phyloP scores from a whole-genome alignment of 2,113 vertebrate genomes.

The Rafetus swinhoei region DNA sequence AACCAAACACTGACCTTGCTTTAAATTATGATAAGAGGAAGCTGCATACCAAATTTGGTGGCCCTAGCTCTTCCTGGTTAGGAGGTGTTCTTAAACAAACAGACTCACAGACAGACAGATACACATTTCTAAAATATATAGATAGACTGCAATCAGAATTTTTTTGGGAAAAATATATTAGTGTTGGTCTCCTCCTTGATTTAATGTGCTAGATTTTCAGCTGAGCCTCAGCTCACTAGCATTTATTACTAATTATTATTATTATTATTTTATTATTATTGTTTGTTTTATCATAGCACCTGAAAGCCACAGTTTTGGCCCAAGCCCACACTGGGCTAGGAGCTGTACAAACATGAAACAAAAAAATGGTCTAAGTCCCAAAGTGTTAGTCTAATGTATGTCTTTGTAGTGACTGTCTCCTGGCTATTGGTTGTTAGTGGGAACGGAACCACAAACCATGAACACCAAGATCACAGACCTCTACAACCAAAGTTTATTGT shows the following conservation, averaged over 20 bases:
- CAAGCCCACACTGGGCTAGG: background rate
- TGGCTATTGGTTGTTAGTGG: too few relatives aligned
- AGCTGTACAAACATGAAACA: background rate
- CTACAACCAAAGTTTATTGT: background rate
- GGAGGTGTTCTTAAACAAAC: too few relatives aligned
- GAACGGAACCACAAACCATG: too few relatives aligned
- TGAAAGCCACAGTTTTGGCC: background rate
- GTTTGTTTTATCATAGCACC: background rate
- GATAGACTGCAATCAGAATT: background rate
- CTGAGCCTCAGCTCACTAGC: background rate
- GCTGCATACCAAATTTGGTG: too few relatives aligned
- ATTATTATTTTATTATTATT: background rate
- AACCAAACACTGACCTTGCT: too few relatives aligned
- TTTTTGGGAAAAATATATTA: background rate
- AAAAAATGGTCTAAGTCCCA: too few relatives aligned
- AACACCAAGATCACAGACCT: too few relatives aligned
- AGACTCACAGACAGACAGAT: too few relatives aligned
- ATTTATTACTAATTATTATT: accelerated
- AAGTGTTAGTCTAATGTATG: background rate
- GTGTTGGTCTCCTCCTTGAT: background rate
- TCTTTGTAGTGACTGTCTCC: too few relatives aligned
- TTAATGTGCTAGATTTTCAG: background rate
- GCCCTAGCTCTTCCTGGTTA: too few relatives aligned
- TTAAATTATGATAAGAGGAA: too few relatives aligned
- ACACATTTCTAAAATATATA: too few relatives aligned